Conservation (phyloP, 2,888 invertebrate genomes). For the Drosophila lutescens region DNA sequence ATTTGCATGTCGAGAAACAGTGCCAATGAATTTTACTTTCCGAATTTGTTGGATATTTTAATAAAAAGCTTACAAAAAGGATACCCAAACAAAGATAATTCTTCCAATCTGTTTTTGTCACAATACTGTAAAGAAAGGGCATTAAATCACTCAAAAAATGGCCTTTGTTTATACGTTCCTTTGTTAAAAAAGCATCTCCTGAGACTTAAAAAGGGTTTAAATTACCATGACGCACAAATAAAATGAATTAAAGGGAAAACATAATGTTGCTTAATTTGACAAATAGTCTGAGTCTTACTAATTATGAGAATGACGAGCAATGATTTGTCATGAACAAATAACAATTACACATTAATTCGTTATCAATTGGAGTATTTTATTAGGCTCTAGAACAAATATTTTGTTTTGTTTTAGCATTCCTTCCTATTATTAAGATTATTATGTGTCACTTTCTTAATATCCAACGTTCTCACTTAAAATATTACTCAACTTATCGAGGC, state of each 20-base stretch:
- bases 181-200: background rate
- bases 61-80: background rate
- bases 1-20: background rate
- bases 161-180: background rate
- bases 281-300: background rate
- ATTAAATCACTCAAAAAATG: background rate
- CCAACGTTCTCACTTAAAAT: background rate
- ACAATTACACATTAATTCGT: background rate
- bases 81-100: background rate
- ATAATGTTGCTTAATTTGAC: background rate
- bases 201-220: background rate
- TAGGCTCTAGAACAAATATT: no score
- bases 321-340: background rate
- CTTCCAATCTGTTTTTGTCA: background rate
- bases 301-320: background rate
- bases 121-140: no score
- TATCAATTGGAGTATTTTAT: background rate
- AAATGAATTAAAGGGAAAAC: background rate
- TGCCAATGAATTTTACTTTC: background rate
- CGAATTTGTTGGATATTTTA: background rate
- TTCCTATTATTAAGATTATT: background rate
- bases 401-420: no score
- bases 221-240: background rate
- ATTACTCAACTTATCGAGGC: conserved; percentile 8
- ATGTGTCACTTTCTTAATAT: background rate